phyloP scores from a whole-genome alignment of 2,888 invertebrate genomes.

The Petrolisthes manimaculis region DNA sequence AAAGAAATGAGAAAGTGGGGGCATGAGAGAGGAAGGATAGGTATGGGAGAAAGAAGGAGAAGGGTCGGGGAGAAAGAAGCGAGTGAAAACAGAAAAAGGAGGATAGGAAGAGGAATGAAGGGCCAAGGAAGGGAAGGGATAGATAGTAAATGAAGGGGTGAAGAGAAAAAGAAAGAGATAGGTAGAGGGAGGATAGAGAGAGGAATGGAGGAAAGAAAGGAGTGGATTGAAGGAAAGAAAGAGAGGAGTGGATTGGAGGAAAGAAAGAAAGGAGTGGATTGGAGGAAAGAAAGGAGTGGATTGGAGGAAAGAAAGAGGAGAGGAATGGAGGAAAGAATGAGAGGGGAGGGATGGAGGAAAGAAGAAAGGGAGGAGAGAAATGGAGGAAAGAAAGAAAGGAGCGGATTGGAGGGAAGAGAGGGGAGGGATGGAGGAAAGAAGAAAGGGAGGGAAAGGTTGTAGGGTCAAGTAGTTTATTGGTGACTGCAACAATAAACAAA shows the following conservation, averaged over 20 bases:
- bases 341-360: too few relatives aligned
- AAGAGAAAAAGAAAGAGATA: too few relatives aligned
- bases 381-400: background rate
- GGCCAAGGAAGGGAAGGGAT: background rate
- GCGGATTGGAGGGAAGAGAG: background rate
- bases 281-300: background rate
- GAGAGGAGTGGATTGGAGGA: background rate
- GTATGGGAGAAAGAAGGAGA: background rate
- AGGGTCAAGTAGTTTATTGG: background rate
- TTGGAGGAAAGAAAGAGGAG: background rate
- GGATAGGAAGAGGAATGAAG: conserved; percentile 1
- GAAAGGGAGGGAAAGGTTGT: background rate
- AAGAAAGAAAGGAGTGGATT: background rate
- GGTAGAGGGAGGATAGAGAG: too few relatives aligned
- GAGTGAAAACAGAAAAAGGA: background rate
- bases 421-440: background rate
- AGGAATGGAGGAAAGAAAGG: too few relatives aligned
- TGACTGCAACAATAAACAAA: background rate
- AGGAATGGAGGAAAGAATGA: background rate
- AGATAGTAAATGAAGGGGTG: background rate
- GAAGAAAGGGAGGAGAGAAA: too few relatives aligned
- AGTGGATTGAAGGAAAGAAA: background rate
- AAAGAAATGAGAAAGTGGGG: background rate
- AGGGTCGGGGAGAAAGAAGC: background rate
- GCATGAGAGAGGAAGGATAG: background rate